Base-by-base conservation (phyloP, 92 coral and sea anemone species). In the Umimayanthus chanpuru region DNA sequence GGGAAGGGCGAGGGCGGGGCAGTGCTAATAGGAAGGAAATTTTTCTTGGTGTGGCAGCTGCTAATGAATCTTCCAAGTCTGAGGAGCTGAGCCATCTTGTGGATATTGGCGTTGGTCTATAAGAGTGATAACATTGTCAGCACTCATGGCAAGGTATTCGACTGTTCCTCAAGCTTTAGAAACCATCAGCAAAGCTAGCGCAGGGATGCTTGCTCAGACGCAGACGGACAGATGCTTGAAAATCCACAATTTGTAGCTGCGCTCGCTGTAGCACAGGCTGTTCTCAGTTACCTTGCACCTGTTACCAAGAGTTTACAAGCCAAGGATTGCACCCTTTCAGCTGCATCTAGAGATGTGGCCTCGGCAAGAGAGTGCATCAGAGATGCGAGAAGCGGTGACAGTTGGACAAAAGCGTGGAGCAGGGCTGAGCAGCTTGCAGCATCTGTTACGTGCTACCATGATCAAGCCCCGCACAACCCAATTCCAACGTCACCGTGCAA, bases 291-390 rank as follows among this genome's bases (percentile, higher is more conserved):
- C 86, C 90, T 88, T 71, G 80, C 90, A 39, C 90, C 89, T 72
- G 92, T 89, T 84, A 85, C 92, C 44, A 89, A 85, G 89, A 85
- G 74, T 36, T 80, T 83, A 73, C 88, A 89, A 72, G 91, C 91
- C 67, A 89, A 84, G 85, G 88, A 89, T 79, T 85, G 89, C 89
- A 89, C 85, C 92, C 92, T 76, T 76, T 85, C 85, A 79, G 89
- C 74, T 84, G 89, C 79, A 25, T 83, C 84, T 73, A 64, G 73
- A 89, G 89, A 85, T 65, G 88, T 85, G 81, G 85, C 85, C 70
- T 81, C 76, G 68, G 78, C 78, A 77, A 87, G 23, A 75, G 70
- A 88, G 77, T 85, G 88, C 81, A 81, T 85, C 55, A 73, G 67
- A 85, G 89, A 78, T 81, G 88, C 88, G 84, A 76, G 89, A 61